A percentile compares a stretch with the other conserved stretches of the same genome.
Evolutionary conservation across 2,797 vertebrate genomes (phyloP).

Genomic region (Malacoraja senta): DNA sequence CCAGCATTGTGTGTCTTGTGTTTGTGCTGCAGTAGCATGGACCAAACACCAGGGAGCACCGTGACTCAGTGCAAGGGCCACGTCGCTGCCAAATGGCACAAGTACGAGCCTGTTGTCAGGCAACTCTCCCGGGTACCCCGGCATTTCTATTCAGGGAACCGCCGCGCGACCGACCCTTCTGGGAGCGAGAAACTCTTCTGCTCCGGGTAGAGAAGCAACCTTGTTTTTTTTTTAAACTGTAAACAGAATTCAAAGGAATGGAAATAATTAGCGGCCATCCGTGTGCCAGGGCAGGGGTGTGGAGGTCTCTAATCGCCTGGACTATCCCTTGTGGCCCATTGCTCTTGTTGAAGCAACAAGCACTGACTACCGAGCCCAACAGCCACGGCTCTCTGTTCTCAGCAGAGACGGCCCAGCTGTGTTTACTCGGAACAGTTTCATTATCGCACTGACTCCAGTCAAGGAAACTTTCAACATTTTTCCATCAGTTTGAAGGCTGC

Average conservation of each 20-base stretch:
- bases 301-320: neutral
- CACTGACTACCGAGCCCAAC: neutral
- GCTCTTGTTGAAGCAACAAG: constrained; percentile 26
- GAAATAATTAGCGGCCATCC: neutral
- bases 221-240: neutral
- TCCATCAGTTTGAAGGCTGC: neutral
- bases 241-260: constrained; percentile 25
- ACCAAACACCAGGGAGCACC: neutral
- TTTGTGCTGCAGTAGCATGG: neutral
- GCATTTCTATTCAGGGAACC: constrained; percentile 8
- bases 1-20: too few relatives aligned
- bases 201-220: neutral
- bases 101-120: neutral
- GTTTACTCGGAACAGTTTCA: neutral
- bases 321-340: neutral
- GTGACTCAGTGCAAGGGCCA: neutral
- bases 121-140: neutral
- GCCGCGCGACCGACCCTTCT: neutral
- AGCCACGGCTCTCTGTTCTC: neutral
- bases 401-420: neutral
- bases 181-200: constrained; percentile 11
- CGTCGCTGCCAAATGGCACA: neutral
- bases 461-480: neutral
- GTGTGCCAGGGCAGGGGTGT: neutral
- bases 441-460: neutral